Evolutionary conservation across 2,113 vertebrate species (phyloP).

Genomic region (Oreotrochilus melanogaster): DNA sequence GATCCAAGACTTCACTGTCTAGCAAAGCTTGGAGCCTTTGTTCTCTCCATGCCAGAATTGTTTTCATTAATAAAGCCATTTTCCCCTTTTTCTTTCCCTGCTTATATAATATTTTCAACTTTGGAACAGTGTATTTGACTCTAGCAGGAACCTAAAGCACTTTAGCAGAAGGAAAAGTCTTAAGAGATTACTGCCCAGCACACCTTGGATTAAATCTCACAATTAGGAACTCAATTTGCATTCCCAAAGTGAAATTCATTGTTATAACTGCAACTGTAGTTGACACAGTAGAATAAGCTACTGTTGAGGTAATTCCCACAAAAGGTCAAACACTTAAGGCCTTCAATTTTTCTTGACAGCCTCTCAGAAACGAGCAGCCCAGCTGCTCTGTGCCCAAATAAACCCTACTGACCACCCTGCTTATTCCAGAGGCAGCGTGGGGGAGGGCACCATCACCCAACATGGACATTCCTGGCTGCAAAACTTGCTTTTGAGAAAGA

Average conservation of each 20-base stretch:
- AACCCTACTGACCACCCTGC: constrained; percentile 44
- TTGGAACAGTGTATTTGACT: constrained; percentile 11
- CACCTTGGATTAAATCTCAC: constrained; percentile 69
- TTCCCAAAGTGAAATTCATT: constrained; percentile 71
- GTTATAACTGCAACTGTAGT: constrained; percentile 41
- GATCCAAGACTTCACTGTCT: background rate
- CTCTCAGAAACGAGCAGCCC: constrained; percentile 72
- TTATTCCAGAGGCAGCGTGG: constrained; percentile 1
- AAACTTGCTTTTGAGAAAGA: background rate
- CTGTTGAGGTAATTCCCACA: constrained; percentile 78
- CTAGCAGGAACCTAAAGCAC: constrained; percentile 38
- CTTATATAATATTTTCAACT: background rate
- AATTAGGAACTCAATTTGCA: constrained; percentile 78
- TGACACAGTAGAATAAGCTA: constrained; percentile 69
- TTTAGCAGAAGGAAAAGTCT: constrained; percentile 55
- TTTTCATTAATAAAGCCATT: background rate
- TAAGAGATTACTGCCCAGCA: constrained; percentile 59
- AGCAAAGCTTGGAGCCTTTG: background rate
- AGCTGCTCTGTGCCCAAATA: constrained; percentile 60
- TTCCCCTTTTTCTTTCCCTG: background rate
- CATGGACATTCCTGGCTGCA: background rate
- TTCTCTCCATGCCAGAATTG: background rate
- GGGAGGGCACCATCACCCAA: constrained; percentile 8
- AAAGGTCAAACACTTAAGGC: constrained; percentile 80
- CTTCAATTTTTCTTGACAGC: constrained; percentile 77